Conservation (phyloP, 1,140 invertebrate species). For the Anadara kagoshimensis region DNA sequence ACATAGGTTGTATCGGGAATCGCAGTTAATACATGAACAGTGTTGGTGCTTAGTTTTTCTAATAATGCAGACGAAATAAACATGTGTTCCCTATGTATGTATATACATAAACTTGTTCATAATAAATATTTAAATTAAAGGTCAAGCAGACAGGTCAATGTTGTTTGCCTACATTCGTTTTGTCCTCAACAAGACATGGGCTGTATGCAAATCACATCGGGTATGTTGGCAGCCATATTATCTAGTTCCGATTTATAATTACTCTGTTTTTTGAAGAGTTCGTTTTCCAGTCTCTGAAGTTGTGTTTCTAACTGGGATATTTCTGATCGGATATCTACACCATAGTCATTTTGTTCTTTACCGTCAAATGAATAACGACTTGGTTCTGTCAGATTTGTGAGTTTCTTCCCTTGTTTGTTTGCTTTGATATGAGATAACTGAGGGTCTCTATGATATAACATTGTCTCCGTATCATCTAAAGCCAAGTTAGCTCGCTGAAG, state of each 20-base stretch:
- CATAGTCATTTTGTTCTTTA: conserved; percentile 5
- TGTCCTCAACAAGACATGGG: conserved; percentile 14
- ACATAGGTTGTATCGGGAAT: too few species aligned
- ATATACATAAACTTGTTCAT: too few species aligned
- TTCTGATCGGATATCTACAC: conserved; percentile 28
- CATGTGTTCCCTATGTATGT: too few species aligned
- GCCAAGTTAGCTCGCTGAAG: conserved; percentile 38
- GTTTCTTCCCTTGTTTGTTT: conserved; percentile 26
- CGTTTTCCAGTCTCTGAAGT: conserved; percentile 31
- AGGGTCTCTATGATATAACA: conserved; percentile 21
- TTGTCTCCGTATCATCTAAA: conserved; percentile 21
- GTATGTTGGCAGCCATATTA: conserved; percentile 23
- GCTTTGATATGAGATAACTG: conserved; percentile 15
- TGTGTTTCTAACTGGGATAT: conserved; percentile 29
- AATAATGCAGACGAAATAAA: too few species aligned
- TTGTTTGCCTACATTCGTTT: too few species aligned
- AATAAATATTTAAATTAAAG: too few species aligned
- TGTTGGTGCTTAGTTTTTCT: too few species aligned
- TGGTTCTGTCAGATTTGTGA: conserved; percentile 13
- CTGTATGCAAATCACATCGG: conserved; percentile 34
- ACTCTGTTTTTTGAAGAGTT: conserved; percentile 11
- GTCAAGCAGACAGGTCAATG: too few species aligned
- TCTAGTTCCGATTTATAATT: conserved; percentile 24
- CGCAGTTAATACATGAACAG: too few species aligned
- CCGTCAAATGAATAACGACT: neutral